Base-by-base conservation (phyloP, 2,113 vertebrate genomes). In the Strix aluco region DNA sequence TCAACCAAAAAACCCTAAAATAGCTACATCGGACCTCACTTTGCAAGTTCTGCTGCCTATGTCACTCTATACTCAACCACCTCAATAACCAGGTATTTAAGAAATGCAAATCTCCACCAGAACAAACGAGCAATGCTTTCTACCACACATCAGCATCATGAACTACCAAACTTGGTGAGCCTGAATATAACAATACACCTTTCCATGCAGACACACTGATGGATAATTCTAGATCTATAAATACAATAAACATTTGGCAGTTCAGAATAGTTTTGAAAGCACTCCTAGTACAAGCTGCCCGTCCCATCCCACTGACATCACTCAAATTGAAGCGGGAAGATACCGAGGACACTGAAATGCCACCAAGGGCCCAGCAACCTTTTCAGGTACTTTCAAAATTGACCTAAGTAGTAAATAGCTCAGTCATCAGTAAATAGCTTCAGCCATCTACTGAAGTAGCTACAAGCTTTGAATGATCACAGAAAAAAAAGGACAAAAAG, bases 171-270 rank as follows among this genome's bases (percentile, higher is more conserved):
- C 57, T 4, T 7, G 23, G 49, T 27, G 19, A 32, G 51, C 49
- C 47, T 10, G 6, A 62, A 47, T 72, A 86, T 29, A 36, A 3
- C 2, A 0, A 27, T 0, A 8, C 22, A 4, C 4, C 47, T 25
- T 16, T 10, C 23, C 6, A 1, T 11, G 42, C 22, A 21, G 36
- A 26, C 6, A 52, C 4, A 38, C 13, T 15, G 54, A 32, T 6
- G 55, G 7, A 15, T 15, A 42, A 52, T 19, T 77, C 51, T 10
- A n/a, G 62, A 32, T 58, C 47, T 38, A 54, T 11, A 44, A 61
- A 21, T 13, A 54, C 13, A 59, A 13, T 7, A 54, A 79, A 22
- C 15, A 23, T 32, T 15, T 47, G 52, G 21, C 59, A 55, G 52
- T 11, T 61, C n/a, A 10, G 72, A 5, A 23, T 3, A 18, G 23